phyloP scores from a whole-genome alignment of 2,888 invertebrate species.

The Dione vanillae region DNA sequence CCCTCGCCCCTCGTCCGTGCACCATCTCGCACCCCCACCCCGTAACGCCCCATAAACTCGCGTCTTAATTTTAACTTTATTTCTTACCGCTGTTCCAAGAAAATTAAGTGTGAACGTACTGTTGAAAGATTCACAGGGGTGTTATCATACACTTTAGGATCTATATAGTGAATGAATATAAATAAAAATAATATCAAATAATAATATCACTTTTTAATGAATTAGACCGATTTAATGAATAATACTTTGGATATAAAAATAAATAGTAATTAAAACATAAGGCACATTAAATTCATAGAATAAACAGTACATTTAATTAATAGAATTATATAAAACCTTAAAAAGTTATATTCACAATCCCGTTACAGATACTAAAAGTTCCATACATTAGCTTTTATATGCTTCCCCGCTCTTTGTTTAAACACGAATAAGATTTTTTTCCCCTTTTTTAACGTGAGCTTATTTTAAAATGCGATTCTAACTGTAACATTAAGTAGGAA shows the following conservation, averaged over 20 bases:
- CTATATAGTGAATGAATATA: constrained; percentile 33
- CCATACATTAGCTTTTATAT: constrained; percentile 46
- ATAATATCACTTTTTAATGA: not conserved
- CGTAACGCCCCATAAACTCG: constrained; percentile 83
- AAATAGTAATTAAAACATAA: not conserved
- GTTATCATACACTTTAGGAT: constrained; percentile 55
- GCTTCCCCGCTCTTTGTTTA: constrained; percentile 44
- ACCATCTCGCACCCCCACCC: constrained; percentile 70
- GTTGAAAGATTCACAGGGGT: constrained; percentile 68
- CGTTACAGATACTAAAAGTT: constrained; percentile 44
- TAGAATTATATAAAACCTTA: constrained; percentile 24
- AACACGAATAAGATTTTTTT: constrained; percentile 38
- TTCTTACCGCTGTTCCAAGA: constrained; percentile 81
- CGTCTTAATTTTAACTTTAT: constrained; percentile 85
- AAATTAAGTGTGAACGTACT: constrained; percentile 82
- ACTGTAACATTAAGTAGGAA: constrained; percentile 32
- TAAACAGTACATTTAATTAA: constrained; percentile 19
- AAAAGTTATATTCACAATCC: constrained; percentile 33
- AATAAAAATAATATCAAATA: constrained; percentile 1
- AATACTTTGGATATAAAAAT: not conserved
- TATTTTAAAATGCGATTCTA: constrained; percentile 39
- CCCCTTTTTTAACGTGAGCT: constrained; percentile 33
- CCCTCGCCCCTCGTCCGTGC: constrained; percentile 46
- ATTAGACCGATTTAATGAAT: not conserved
- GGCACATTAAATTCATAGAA: not conserved